Conservation (phyloP, 23 tunicate species). For the Trididemnum miniatum region DNA sequence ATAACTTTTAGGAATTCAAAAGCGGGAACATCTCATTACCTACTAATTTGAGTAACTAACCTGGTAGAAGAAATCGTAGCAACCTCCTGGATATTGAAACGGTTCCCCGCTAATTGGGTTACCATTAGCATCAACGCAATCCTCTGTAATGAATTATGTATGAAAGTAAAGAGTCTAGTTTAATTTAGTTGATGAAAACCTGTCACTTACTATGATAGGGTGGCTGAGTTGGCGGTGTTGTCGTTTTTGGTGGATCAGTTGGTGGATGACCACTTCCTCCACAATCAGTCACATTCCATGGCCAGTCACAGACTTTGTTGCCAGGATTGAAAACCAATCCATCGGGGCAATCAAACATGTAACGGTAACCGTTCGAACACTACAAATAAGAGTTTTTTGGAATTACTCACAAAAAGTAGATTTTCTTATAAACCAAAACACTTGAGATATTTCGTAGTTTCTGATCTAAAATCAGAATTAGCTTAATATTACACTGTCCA, state of each 20-base stretch:
- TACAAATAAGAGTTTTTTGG: not conserved
- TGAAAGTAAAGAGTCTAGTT: not conserved
- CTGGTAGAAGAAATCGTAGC: conserved; percentile 28
- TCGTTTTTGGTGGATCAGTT: conserved; percentile 28
- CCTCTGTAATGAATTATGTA: not conserved
- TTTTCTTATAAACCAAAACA: no score
- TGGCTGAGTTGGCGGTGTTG: not conserved
- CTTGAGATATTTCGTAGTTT: no score
- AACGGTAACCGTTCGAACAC: conserved; percentile 26
- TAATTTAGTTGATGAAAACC: not conserved
- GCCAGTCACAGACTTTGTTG: conserved; percentile 55
- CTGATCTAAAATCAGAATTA: no score
- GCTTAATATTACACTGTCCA: no score
- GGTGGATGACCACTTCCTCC: conserved; percentile 38
- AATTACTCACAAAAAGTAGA: no score
- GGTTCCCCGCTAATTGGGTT: conserved; percentile 25
- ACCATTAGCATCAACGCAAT: conserved; percentile 33
- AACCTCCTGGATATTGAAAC: conserved; percentile 30
- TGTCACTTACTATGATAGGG: not conserved
- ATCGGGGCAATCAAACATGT: conserved; percentile 40
- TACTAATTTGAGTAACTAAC: no score
- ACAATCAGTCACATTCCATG: conserved; percentile 63
- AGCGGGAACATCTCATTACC: no score
- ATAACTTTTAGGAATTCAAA: no score
- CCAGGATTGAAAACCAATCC: conserved; percentile 52